phyloP scores from a whole-genome alignment of 2,113 vertebrate species.

The Callopanchax toddi region DNA sequence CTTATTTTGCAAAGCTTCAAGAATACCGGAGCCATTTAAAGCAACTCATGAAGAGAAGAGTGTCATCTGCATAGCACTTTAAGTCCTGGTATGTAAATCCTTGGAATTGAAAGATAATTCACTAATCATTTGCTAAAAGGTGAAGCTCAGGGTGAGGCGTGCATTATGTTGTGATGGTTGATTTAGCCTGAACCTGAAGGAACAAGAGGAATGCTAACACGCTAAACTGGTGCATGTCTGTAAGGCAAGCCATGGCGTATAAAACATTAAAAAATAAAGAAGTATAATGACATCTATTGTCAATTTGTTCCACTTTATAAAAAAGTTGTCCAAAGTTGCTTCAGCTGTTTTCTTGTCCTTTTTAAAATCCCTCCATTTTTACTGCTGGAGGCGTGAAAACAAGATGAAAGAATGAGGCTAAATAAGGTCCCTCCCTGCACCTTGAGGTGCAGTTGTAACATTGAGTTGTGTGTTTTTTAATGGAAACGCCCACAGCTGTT shows the following conservation, averaged over 20 bases:
- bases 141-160: no score
- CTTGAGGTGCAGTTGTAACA: slow-evolving; percentile 54
- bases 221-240: slow-evolving; percentile 42
- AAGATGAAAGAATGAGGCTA: slow-evolving; percentile 8
- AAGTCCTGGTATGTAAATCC: no score
- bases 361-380: slow-evolving; percentile 11
- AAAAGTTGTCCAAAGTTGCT: slow-evolving; percentile 48
- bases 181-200: no score
- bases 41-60: no score
- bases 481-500: slow-evolving; percentile 71
- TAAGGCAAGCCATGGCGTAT: background rate
- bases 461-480: slow-evolving; percentile 65
- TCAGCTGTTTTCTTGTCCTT: slow-evolving; percentile 32
- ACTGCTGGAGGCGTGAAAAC: slow-evolving; percentile 22
- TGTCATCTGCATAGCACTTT: no score
- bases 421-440: slow-evolving; percentile 2
- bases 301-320: slow-evolving; percentile 32
- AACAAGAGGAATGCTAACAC: slow-evolving; percentile 15
- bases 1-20: no score
- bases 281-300: slow-evolving; percentile 7
- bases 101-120: no score
- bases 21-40: no score
- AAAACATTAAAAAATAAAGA: background rate
- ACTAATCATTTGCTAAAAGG: no score
- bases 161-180: no score